Evolutionary conservation across 2,797 vertebrate species (phyloP).

Genomic region (Chrysocyon brachyurus): DNA sequence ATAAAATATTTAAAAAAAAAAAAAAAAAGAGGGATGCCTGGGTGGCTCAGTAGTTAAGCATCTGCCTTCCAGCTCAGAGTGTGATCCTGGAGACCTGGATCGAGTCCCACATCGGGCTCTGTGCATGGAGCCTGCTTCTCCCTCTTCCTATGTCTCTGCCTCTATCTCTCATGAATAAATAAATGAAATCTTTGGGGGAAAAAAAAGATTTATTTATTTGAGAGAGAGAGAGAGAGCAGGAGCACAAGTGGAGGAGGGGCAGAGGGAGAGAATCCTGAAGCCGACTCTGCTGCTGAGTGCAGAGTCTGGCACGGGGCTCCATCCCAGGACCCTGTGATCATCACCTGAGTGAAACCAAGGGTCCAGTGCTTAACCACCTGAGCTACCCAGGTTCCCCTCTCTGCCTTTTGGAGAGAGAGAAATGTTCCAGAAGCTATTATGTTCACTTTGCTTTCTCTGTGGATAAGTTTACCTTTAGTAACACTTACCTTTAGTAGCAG

Average conservation of each 20-base stretch:
- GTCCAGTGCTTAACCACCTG: neutral
- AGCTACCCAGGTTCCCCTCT: neutral
- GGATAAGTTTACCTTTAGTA: neutral
- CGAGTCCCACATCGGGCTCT: no score
- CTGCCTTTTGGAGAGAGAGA: neutral
- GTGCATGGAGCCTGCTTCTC: no score
- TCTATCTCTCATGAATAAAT: no score
- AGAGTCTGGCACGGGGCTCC: neutral
- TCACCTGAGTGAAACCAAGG: neutral
- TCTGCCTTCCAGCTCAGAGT: no score
- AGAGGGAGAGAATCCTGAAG: neutral
- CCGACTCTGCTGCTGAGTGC: neutral
- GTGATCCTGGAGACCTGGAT: no score
- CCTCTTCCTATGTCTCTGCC: no score
- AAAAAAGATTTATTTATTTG: neutral
- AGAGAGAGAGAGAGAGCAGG: no score
- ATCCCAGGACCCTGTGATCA: neutral
- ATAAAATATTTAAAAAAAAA: no score
- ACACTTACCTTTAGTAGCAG: neutral
- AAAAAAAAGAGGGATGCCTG: no score
- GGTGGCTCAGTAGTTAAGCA: no score
- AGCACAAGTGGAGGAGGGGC: neutral
- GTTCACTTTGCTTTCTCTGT: slow-evolving; percentile 45
- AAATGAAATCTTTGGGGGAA: no score
- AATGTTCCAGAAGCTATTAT: neutral